Conservation (phyloP, 1,140 invertebrate genomes). For the Dendrolimus kikuchii region DNA sequence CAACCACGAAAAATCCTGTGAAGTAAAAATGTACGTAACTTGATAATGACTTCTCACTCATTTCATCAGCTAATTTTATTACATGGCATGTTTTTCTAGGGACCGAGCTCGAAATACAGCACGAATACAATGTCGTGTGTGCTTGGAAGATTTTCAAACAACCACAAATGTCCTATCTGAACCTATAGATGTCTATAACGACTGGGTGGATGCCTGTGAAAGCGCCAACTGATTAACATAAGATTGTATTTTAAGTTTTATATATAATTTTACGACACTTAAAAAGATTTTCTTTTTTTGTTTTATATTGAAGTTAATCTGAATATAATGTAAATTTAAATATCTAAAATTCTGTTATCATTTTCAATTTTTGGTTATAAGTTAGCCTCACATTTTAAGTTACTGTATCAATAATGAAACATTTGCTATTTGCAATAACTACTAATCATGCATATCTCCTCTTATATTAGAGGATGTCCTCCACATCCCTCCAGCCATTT, state of each 20-base stretch:
- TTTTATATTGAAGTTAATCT: too few relatives aligned
- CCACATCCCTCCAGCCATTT: too few relatives aligned
- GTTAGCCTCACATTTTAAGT: too few relatives aligned
- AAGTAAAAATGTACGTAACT: conserved; percentile 96
- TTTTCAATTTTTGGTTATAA: too few relatives aligned
- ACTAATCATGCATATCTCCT: too few relatives aligned
- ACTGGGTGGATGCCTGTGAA: conserved; percentile 99
- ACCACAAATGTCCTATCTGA: conserved; percentile 97
- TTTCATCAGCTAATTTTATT: conserved; percentile 7
- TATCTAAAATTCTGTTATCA: too few relatives aligned
- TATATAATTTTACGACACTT: conserved; percentile 8
- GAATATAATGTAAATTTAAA: too few relatives aligned
- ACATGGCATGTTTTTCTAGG: conserved; percentile 74
- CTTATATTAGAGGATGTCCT: too few relatives aligned
- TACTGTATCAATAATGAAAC: too few relatives aligned
- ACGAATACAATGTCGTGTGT: conserved; percentile 94
- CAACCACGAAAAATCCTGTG: conserved; percentile 99
- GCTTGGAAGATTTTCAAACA: conserved; percentile 97
- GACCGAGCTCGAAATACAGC: conserved; percentile 94
- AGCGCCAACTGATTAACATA: conserved; percentile 49
- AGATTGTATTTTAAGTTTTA: conserved; percentile 26
- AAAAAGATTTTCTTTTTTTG: too few relatives aligned
- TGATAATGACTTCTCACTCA: not conserved
- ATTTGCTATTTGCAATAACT: too few relatives aligned
- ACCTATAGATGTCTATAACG: conserved; percentile 98